Conservation (phyloP, 2,888 invertebrate genomes). For the Cosmopolites sordidus region DNA sequence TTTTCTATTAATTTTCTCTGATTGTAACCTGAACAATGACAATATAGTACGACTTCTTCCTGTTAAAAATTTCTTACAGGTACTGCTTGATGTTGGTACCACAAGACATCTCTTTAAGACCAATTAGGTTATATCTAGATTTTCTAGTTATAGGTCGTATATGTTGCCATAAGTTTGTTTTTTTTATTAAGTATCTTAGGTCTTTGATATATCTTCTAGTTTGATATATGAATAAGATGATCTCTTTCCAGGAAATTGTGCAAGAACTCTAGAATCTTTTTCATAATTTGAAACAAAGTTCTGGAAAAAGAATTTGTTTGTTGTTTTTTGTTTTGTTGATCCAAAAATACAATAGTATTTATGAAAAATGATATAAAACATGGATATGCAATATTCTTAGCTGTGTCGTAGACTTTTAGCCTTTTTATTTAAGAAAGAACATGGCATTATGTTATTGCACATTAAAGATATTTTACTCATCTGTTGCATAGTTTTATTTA, state of each 20-base stretch:
- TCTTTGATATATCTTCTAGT: neutral
- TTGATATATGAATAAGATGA: neutral
- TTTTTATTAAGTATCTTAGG: neutral
- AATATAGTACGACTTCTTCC: slow-evolving; percentile 25
- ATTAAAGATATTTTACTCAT: slow-evolving; percentile 4
- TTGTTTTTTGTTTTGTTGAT: too few species aligned
- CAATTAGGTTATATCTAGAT: slow-evolving; percentile 23
- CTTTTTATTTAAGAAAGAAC: slow-evolving; percentile 1
- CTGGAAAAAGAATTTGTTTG: neutral
- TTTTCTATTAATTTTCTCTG: neutral
- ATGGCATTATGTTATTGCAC: neutral
- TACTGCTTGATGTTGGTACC: slow-evolving; percentile 4
- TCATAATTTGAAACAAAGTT: too few species aligned
- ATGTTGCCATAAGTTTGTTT: slow-evolving; percentile 18
- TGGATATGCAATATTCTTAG: neutral
- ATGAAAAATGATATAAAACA: too few species aligned
- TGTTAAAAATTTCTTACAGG: slow-evolving; percentile 7
- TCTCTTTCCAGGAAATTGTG: neutral
- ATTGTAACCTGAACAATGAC: slow-evolving; percentile 24
- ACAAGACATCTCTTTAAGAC: slow-evolving; percentile 23
- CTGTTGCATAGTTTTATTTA: slow-evolving; percentile 11
- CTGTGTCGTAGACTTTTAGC: neutral
- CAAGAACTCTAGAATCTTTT: too few species aligned
- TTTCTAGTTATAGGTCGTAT: slow-evolving; percentile 10
- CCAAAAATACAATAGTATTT: too few species aligned